Evolutionary conservation across 1,140 invertebrate species (phyloP).

Genomic region (Pristionchus pacificus): DNA sequence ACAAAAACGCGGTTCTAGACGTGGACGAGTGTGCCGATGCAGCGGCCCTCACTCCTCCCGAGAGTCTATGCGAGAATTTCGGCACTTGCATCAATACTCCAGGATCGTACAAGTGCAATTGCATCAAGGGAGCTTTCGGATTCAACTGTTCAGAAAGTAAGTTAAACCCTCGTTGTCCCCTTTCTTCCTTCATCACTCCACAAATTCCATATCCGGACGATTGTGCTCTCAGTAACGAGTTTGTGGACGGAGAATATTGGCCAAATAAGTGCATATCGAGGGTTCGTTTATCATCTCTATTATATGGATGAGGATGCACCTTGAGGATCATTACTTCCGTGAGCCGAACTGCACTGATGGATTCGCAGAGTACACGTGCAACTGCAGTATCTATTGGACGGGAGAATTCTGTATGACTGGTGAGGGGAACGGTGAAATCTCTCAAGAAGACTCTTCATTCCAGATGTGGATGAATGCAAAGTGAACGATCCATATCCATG

Average conservation of each 20-base stretch:
- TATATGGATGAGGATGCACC: no score
- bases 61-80: background rate
- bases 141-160: background rate
- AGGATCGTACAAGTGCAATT: background rate
- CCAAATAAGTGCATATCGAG: background rate
- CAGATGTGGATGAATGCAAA: constrained; percentile 4
- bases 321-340: background rate
- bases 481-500: background rate
- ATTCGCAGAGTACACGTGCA: background rate
- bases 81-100: background rate
- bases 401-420: background rate
- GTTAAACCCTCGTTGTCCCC: no score
- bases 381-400: background rate
- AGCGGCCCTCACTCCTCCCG: no score
- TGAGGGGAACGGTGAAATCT: constrained; percentile 14
- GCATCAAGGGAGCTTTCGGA: background rate
- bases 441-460: background rate
- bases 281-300: no score
- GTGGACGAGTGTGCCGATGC: background rate
- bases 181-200: background rate
- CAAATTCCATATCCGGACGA: background rate
- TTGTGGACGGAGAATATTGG: background rate
- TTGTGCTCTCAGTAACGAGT: background rate
- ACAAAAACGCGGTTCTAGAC: background rate
- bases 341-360: background rate